A percentile compares a stretch with the other conserved stretches of the same genome.
These are phyloP conservation scores for Penaeus monodon DNA, from an alignment of 2,888 invertebrate genomes.

Conservation along the genomic window DNA sequence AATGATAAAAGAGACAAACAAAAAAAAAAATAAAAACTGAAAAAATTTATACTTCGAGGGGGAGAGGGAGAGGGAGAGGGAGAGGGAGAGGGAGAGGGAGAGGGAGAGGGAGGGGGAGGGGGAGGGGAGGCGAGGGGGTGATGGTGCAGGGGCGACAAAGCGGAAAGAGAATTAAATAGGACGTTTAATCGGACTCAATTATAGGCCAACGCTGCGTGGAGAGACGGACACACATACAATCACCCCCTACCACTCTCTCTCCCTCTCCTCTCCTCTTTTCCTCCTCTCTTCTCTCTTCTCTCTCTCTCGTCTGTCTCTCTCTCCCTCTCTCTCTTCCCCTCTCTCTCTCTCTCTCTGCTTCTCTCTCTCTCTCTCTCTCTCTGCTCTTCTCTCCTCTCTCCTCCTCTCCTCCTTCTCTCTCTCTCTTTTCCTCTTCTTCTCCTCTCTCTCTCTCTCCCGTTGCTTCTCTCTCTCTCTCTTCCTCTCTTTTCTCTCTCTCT, in stretches of 20 bases:
- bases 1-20: no score
- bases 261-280: slow-evolving; percentile 2
- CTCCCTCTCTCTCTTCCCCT: neutral
- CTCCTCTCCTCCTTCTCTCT: neutral
- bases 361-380: no score
- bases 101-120: no score
- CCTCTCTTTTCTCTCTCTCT: neutral
- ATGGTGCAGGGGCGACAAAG: no score
- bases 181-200: no score
- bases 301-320: neutral
- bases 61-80: no score
- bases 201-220: neutral
- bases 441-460: neutral
- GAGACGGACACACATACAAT: neutral
- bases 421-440: neutral
- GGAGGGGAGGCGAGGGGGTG: no score
- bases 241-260: neutral
- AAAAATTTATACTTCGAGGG: no score
- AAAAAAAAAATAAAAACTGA: no score
- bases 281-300: neutral
- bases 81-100: no score
- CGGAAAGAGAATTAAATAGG: no score
- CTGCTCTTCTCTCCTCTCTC: neutral
- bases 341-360: neutral
- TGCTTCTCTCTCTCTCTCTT: no score